phyloP scores from a whole-genome alignment of 2,797 vertebrate species.

The Carduelis carduelis region DNA sequence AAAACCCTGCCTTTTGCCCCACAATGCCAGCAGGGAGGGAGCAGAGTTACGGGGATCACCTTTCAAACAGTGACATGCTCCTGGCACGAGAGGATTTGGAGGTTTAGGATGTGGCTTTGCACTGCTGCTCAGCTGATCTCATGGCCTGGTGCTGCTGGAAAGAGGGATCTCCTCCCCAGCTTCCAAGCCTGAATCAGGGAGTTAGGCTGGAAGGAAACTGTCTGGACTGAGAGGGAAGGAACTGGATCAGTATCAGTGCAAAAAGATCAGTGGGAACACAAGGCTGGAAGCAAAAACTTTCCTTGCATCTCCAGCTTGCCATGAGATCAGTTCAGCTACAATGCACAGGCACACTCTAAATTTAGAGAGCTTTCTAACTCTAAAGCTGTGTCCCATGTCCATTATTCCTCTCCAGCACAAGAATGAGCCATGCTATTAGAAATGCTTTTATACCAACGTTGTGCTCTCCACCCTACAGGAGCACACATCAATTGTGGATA shows the following conservation, averaged over 20 bases:
- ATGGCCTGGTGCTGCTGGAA: neutral
- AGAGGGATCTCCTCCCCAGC: neutral
- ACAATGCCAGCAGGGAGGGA: neutral
- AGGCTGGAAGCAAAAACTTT: neutral
- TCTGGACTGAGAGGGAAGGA: neutral
- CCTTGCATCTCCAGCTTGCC: neutral
- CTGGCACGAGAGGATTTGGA: fast-evolving
- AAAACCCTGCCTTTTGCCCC: neutral
- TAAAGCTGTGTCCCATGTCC: neutral
- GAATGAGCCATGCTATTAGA: neutral
- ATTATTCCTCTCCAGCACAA: neutral
- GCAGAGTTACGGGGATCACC: neutral
- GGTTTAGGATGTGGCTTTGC: neutral
- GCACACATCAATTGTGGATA: neutral
- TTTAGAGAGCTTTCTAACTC: slow-evolving; percentile 9
- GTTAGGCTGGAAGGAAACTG: neutral
- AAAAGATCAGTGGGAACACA: neutral
- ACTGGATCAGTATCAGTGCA: neutral
- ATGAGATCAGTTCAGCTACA: neutral
- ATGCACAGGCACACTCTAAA: neutral
- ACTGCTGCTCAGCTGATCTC: neutral
- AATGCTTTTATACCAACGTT: neutral
- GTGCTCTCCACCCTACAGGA: neutral
- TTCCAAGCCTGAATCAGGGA: neutral
- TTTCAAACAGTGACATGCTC: fast-evolving